Conservation (phyloP, 2,113 vertebrate species). For the Phalacrocorax pelagicus region DNA sequence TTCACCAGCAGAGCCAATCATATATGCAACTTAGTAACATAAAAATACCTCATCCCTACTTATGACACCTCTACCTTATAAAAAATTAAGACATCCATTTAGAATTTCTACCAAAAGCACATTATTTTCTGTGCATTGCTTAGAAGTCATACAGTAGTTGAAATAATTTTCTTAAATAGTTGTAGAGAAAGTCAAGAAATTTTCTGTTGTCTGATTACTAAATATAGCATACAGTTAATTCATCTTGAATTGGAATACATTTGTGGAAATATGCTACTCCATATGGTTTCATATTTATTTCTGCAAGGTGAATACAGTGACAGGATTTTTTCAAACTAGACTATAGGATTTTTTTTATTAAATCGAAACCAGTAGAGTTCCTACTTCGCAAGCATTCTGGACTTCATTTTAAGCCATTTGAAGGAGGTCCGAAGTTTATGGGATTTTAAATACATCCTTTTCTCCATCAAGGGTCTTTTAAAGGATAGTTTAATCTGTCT, state of each 20-base stretch:
- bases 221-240: conserved; percentile 43
- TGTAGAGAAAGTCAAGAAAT: neutral
- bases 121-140: neutral
- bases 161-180: neutral
- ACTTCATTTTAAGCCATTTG: conserved; percentile 72
- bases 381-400: conserved; percentile 60
- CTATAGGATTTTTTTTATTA: conserved; percentile 45
- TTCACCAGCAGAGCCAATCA: conserved; percentile 32
- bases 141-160: neutral
- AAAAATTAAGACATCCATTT: conserved; percentile 7
- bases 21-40: conserved; percentile 46
- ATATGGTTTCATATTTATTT: conserved; percentile 73
- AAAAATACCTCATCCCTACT: conserved; percentile 65
- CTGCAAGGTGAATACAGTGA: conserved; percentile 68
- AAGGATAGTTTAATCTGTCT: conserved; percentile 64
- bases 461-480: conserved; percentile 64
- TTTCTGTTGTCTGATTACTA: conserved; percentile 35
- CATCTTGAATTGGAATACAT: conserved; percentile 49
- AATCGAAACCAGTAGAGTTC: conserved; percentile 68
- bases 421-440: conserved; percentile 72
- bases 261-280: conserved; percentile 49
- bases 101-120: neutral
- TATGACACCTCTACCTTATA: conserved; percentile 43
- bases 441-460: conserved; percentile 67
- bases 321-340: conserved; percentile 41